phyloP scores from a whole-genome alignment of 2,113 vertebrate genomes.

The Steatornis caripensis region DNA sequence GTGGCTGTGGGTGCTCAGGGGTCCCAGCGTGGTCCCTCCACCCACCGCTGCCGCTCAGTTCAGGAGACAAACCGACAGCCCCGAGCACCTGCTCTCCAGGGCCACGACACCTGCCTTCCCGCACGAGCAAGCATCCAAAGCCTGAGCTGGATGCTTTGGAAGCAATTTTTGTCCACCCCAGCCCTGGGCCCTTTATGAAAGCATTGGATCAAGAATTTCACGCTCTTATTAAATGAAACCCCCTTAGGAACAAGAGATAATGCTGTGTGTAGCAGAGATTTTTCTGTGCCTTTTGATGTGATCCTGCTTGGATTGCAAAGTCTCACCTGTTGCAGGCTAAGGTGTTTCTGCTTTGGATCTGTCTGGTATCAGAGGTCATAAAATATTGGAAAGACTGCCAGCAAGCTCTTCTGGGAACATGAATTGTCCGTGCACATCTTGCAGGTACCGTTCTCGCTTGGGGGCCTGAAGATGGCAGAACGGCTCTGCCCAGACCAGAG shows the following conservation, averaged over 20 bases:
- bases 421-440: not conserved
- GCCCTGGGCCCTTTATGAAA: not conserved
- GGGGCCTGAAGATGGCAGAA: not conserved
- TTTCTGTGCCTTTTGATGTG: not conserved
- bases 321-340: not conserved
- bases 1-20: not conserved
- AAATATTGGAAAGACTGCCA: not conserved
- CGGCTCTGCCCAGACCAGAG: not conserved
- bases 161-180: not conserved
- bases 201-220: not conserved
- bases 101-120: not conserved
- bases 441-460: not conserved
- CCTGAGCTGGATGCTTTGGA: not conserved
- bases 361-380: not conserved
- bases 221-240: not conserved
- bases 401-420: not conserved
- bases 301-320: not conserved
- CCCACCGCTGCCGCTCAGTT: not conserved
- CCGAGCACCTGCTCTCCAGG: accelerated
- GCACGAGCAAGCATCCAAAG: not conserved
- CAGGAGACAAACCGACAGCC: not conserved
- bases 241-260: not conserved
- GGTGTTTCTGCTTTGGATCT: not conserved
- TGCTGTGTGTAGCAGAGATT: not conserved
- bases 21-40: not conserved